phyloP scores from a whole-genome alignment of 37 sponge, comb jelly and placozoan species.

The Haliclona indistincta region DNA sequence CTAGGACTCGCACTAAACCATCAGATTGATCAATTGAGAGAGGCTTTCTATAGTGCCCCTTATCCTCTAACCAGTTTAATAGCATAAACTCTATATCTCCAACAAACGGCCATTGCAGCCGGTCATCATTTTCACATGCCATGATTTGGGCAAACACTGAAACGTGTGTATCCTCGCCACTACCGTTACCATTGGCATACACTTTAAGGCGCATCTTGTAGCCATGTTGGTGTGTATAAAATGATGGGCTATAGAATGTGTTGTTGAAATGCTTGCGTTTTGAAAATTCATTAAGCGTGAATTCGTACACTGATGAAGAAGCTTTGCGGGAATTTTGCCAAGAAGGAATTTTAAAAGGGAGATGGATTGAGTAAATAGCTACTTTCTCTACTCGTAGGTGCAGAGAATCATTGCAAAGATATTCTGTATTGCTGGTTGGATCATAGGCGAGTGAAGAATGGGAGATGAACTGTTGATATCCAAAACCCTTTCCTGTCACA shows the following conservation, averaged over 20 bases:
- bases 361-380: no score
- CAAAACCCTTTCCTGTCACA: neutral
- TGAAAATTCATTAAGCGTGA: neutral
- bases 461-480: neutral
- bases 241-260: constrained; percentile 72
- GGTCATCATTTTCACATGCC: constrained; percentile 41
- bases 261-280: neutral
- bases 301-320: no score
- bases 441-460: no score
- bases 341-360: no score
- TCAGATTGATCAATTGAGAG: neutral
- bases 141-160: constrained; percentile 74
- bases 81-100: neutral
- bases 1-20: no score
- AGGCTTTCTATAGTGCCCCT: neutral
- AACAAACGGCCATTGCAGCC: constrained; percentile 19
- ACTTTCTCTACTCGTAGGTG: no score
- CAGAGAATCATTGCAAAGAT: no score
- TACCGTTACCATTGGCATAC: constrained; percentile 83
- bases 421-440: no score
- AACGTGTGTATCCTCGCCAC: constrained; percentile 69
- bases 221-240: constrained; percentile 77
- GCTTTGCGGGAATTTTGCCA: no score
- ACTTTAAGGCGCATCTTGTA: constrained; percentile 85
- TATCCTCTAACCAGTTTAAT: neutral